Evolutionary conservation across 2,797 vertebrate species (phyloP), one percentile per base, ranked within the genome.

Genomic region (Karalla daura): DNA sequence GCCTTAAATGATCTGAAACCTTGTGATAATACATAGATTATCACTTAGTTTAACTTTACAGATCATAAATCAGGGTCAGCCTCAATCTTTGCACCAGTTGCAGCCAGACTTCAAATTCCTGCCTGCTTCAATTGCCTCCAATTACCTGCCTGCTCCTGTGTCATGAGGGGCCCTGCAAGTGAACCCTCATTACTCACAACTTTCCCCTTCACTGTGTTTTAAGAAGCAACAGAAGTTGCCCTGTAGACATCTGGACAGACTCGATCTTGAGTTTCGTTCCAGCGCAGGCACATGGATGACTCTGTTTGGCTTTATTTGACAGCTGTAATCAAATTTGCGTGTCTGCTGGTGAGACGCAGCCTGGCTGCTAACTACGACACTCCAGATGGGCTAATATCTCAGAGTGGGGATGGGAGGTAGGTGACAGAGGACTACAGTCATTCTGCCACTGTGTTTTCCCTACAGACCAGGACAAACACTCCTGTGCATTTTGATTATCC

Each of bases 291-390:
- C 53, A 50, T 17, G 4, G 33, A 50, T n/a, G 56, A 49, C 47
- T 72, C 33, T 10, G 45, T 63, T 76, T 66, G 71, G 35, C 46
- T 79, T 66, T 11, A 63, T 83, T 56, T 70, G 63, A 84, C 71
- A 70, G 41, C 6, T 0, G 61, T 75, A 75, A 75, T 81, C 75
- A 45, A 53, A 77, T 59, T 20, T 54, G 35, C 30, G 40, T 50
- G 60, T 54, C 39, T 62, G 50, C 27, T 54, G 39, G 32, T 14
- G 49, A 66, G 59, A 39, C 4, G 12, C 20, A 39, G 35, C 25
- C 23, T 44, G 53, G 63, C 53, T 41, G 72, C 63, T 68, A 54
- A 36, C 23, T 15, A 33, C 12, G 51, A 61, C 39, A 18, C 69
- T 70, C 17, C 20, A 28, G 49, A 46, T 25, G 1, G 27, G 45